These are phyloP conservation scores for Ancistrus triradiatus DNA, from an alignment of 2,113 vertebrate genomes.

Conservation along the genomic window DNA sequence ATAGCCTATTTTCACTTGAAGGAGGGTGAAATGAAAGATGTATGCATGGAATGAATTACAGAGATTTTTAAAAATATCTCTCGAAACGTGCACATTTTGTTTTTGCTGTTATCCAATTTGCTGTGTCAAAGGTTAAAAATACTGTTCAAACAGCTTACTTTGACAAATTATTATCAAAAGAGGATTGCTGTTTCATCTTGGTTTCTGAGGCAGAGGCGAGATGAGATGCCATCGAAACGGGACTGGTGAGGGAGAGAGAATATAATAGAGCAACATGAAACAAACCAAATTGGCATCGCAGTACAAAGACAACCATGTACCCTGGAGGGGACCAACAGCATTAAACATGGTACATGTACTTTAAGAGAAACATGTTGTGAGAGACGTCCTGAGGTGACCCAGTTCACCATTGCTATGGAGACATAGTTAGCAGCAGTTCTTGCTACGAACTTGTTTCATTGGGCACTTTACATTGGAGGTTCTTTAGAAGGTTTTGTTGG, in stretches of 20 bases:
- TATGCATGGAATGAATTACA: too few species aligned
- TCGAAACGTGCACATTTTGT: too few species aligned
- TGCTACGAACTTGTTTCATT: too few species aligned
- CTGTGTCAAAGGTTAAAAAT: slow-evolving; percentile 16
- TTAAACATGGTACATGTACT: slow-evolving; percentile 40
- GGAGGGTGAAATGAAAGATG: too few species aligned
- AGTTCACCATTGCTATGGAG: slow-evolving; percentile 1
- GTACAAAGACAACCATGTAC: slow-evolving; percentile 31
- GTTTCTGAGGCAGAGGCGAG: slow-evolving; percentile 12
- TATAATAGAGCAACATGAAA: slow-evolving; percentile 32
- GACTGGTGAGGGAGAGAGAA: slow-evolving; percentile 16
- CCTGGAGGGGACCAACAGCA: slow-evolving; percentile 43
- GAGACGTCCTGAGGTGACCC: slow-evolving; percentile 26
- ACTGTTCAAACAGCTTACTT: slow-evolving; percentile 26
- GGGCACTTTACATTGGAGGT: too few species aligned
- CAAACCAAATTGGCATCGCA: slow-evolving; percentile 41
- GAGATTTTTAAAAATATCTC: too few species aligned
- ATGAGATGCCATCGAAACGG: slow-evolving; percentile 25
- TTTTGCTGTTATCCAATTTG: slow-evolving; percentile 36
- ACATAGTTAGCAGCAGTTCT: slow-evolving; percentile 2
- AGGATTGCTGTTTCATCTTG: slow-evolving; percentile 22
- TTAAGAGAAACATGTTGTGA: slow-evolving; percentile 30
- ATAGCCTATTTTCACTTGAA: too few species aligned
- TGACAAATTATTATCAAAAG: slow-evolving; percentile 41
- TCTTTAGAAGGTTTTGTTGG: too few species aligned